Evolutionary conservation across 2,888 invertebrate species (phyloP), one percentile per base, ranked within the genome.

Genomic region (Pheosia tremula): DNA sequence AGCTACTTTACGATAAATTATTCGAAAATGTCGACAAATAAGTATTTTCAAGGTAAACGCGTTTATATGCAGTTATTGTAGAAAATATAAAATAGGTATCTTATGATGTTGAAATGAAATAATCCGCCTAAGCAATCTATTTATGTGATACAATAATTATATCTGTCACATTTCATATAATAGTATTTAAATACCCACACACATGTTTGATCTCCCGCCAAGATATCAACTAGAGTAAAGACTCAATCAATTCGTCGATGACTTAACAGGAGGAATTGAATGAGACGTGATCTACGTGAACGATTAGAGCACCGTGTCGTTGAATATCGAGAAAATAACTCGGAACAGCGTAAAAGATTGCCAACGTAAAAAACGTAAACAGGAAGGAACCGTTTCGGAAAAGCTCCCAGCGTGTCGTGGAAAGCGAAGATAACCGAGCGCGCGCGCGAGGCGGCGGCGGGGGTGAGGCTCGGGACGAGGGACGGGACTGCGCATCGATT

Each of bases 401-500:
- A 86, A 86, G 85, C 86, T 85, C 82, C 77, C 76, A 72, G 63
- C 75, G 77, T 77, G 78, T 80, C 75, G 79, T 80, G 86, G 82
- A 88, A 89, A 89, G 88, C 84, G 84, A 83, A 83, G 84, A 84
- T 83, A 87, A 86, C 81, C 79, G 85, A 82, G 85, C 84, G 88
- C 87, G 86, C 86, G 86, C 81, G 85, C 80, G 69, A 52, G 63
- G 74, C 72, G 69, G 75, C 69, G 72, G 74, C 67, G 74, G 69
- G 67, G 62, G 69, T 57, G 70, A 61, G 74, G 71, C 73, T 75
- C 69, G 74, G 75, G 73, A 72, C 67, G 75, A 72, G 67, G 61
- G 67, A 24, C 24, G 76, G 83, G 83, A 79, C 82, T 83, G 84
- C 81, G 85, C 88, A 91, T 92, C 89, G 92, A 92, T 93, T 93